Evolutionary conservation across 2,113 vertebrate species (phyloP), one percentile per base, ranked within the genome.

Genomic region (Piprites chloris): DNA sequence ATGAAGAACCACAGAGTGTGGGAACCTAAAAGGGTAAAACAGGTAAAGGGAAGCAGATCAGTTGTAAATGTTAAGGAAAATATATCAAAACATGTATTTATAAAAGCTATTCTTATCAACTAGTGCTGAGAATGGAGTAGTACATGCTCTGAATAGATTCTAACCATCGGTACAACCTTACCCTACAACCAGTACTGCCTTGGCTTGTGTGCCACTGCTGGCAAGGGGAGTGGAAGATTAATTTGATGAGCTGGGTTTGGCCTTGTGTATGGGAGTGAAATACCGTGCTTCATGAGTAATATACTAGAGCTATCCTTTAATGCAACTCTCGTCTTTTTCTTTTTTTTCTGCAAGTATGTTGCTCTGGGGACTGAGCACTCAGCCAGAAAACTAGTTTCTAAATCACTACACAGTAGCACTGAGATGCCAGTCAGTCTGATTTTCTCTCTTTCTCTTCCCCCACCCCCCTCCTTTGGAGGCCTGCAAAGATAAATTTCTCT

Each of bases 361-460:
- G 95, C 96, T 96, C 84, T 95, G 80, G 80, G 69, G 72, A 95
- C 85, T 95, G 87, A 93, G 95, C 95, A 88, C 81, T 95, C 95
- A 96, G 68, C 96, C 95, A 97, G 95, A 98, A 98, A 98, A 97
- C 87, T 91, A 93, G 87, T 97, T 98, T 98, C 95, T 94, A 93
- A 90, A 85, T 96, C 87, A 97, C 56, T 94, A 87, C 78, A 95
- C 65, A 96, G 91, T 42, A 96, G 87, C 79, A 90, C 89, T 44
- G 69, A 83, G 65, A 94, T 89, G 79, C 52, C 86, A 93, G 69
- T 91, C 71, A 91, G 24, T 52, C 47, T 71, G 63, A 89, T 85
- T 93, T 85, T 82, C 17, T 63, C 2, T 37, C 6, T 46, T 18
- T 22, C 7, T 47, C n/a, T n/a, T 49, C 11, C 3, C 4, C 2